A percentile compares a stretch with the other conserved stretches of the same genome.
Conservation (phyloP, 2,888 invertebrate genomes). For the Argyra leucocephala region DNA sequence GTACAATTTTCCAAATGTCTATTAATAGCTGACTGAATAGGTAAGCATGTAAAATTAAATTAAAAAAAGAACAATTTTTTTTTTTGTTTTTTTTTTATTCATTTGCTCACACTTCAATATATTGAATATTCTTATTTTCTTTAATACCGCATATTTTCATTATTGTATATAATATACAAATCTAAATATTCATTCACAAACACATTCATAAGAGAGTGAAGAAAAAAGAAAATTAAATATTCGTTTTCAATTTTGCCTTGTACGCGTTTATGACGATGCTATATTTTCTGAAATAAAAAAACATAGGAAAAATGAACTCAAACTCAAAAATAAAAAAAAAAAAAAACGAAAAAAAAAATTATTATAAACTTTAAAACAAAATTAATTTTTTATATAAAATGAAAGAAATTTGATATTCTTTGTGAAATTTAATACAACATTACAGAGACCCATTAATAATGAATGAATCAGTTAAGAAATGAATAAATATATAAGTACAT, state of each 20-base stretch:
- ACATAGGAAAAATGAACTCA: neutral
- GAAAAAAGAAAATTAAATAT: too few relatives aligned
- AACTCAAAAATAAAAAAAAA: neutral
- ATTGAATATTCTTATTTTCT: too few relatives aligned
- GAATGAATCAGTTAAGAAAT: neutral
- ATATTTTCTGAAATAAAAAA: neutral
- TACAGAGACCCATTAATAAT: slow-evolving; percentile 4
- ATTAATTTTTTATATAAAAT: neutral
- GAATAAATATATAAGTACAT: neutral
- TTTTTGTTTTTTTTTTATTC: too few relatives aligned
- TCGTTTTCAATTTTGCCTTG: neutral
- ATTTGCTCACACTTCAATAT: too few relatives aligned
- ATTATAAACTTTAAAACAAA: neutral
- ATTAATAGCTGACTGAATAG: too few relatives aligned
- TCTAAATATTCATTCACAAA: too few relatives aligned
- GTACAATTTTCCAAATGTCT: too few relatives aligned
- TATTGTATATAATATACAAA: too few relatives aligned
- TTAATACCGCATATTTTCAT: too few relatives aligned
- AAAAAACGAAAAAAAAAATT: neutral
- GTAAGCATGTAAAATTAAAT: too few relatives aligned
- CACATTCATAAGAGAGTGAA: too few relatives aligned
- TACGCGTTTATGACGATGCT: neutral
- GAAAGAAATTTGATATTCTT: neutral
- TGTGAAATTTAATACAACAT: slow-evolving; percentile 3
- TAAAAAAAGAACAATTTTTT: too few relatives aligned